Percentiles rank a stretch among this genome's conserved stretches.
Conservation (phyloP, 2,888 invertebrate species). For the Perizoma flavofasciatum region DNA sequence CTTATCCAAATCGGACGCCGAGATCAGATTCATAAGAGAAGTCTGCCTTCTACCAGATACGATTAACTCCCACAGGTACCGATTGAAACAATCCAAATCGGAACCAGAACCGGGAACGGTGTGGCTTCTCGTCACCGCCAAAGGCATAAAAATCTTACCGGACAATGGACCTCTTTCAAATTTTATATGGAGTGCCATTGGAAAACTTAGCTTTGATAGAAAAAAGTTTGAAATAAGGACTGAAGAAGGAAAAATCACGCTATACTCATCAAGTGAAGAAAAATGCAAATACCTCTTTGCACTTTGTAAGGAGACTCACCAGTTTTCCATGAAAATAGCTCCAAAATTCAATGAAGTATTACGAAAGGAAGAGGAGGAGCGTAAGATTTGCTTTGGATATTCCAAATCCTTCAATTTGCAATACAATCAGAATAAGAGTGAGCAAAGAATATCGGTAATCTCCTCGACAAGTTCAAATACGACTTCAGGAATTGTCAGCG, state of each 20-base stretch:
- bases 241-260: conserved; percentile 93
- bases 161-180: conserved; percentile 88
- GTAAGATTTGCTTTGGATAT: conserved; percentile 89
- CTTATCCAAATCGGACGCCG: conserved; percentile 91
- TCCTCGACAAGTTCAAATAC: conserved; percentile 98
- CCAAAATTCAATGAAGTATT: conserved; percentile 92
- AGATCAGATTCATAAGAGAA: conserved; percentile 94
- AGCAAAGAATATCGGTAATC: conserved; percentile 94
- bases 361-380: conserved; percentile 90
- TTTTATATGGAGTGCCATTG: conserved; percentile 98
- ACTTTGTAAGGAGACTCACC: conserved; percentile 96
- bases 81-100: conserved; percentile 90
- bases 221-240: conserved; percentile 98
- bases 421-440: conserved; percentile 86
- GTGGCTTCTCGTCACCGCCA: conserved; percentile 95
- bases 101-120: conserved; percentile 91
- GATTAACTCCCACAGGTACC: conserved; percentile 94
- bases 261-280: conserved; percentile 96
- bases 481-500: conserved; percentile 98
- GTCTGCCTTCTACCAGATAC: conserved; percentile 92
- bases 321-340: conserved; percentile 97
- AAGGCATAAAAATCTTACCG: conserved; percentile 94
- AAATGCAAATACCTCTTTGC: conserved; percentile 95
- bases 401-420: conserved; percentile 85
- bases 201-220: conserved; percentile 97